Evolutionary conservation across 2,113 vertebrate genomes (phyloP), one percentile per base, ranked within the genome.

Genomic region (Sclerurus mexicanus): DNA sequence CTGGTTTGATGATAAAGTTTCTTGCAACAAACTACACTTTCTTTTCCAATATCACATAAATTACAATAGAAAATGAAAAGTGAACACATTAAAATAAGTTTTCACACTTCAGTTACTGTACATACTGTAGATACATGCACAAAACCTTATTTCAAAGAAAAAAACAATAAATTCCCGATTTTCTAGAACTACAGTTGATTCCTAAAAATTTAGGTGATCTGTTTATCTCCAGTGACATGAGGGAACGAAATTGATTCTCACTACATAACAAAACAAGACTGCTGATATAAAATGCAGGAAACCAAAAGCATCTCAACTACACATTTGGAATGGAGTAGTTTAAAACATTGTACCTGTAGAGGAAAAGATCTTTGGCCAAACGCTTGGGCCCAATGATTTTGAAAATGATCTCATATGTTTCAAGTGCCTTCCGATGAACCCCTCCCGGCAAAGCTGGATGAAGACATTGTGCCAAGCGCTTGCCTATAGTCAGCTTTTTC

Each of bases 351-450:
- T 97, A 99, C 99, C 99, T 99, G 97, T 99, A 99, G 49, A 99
- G 98, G 97, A 99, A 99, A 78, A 99, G 99, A 95, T 99, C 99
- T 98, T 99, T 99, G 93, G 99, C 99, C 94, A 99, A 97, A 94
- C 99, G 98, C 94, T 99, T 99, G 91, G 99, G 98, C n/a, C 99
- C 99, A 94, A 99, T 99, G 96, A 99, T 99, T 98, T 99, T 99
- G 97, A 99, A 99, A 94, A 99, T 99, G 30, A 99, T 99, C 97
- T 99, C 99, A 3, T 99, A 99, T 0, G 99, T 99, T 97, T 99
- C 99, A 97, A 99, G 98, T 63, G 99, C 99, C 97, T 99, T 99
- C 67, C 99, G 99, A 97, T 99, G 99, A 94, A 99, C 99, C 25
- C 99, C 99, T 33, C 99, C 99, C 9, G 99, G 99, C 93, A 99